Percentiles rank a stretch among this genome's conserved stretches.
Conservation (phyloP, 2,113 vertebrate genomes). For the Carollia perspicillata region DNA sequence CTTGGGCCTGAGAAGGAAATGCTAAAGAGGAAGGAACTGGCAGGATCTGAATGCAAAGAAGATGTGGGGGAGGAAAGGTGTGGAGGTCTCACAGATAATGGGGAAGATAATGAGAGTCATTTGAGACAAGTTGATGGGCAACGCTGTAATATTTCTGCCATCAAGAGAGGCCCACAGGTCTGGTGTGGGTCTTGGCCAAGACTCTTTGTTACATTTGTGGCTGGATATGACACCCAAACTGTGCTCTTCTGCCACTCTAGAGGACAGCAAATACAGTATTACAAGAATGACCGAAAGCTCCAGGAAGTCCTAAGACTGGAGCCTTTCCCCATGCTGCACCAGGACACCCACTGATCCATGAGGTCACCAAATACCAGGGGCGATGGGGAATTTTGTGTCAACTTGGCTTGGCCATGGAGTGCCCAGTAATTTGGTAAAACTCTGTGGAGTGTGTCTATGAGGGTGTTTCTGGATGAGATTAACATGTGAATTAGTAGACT, state of each 20-base stretch:
- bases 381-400: not conserved
- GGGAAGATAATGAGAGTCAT: not conserved
- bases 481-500: not conserved
- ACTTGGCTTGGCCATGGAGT: not conserved
- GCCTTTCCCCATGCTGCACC: not conserved
- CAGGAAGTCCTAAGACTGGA: not conserved
- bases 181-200: not conserved
- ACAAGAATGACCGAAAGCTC: not conserved
- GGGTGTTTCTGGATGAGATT: not conserved
- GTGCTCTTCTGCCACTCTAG: not conserved
- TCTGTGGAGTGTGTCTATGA: not conserved
- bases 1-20: not conserved
- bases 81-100: not conserved
- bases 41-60: not conserved
- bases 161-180: not conserved
- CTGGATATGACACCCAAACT: not conserved
- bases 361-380: not conserved
- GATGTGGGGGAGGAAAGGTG: not conserved
- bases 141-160: not conserved
- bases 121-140: not conserved
- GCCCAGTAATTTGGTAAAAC: not conserved
- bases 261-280: not conserved
- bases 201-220: not conserved
- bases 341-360: not conserved
- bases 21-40: not conserved